phyloP scores from a whole-genome alignment of 2,113 vertebrate species.

The Dasyprocta punctata region DNA sequence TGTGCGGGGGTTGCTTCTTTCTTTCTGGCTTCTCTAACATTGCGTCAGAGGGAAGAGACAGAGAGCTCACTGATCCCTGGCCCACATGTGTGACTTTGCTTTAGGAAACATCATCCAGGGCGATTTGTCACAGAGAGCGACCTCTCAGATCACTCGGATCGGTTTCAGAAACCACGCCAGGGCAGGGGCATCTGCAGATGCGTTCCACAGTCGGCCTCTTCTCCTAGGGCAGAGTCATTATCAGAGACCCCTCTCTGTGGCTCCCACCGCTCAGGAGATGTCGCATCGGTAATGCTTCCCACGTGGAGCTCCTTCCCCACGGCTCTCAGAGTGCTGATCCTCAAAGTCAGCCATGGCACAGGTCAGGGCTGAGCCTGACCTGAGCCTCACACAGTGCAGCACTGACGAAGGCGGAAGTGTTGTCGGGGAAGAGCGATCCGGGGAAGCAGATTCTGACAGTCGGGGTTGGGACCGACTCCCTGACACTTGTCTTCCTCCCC shows the following conservation, averaged over 20 bases:
- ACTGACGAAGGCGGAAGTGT: neutral
- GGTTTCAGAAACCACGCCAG: neutral
- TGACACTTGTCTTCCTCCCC: neutral
- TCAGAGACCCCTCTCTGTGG: neutral
- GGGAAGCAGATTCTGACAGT: neutral
- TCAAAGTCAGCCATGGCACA: neutral
- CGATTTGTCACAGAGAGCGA: neutral
- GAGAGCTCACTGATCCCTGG: neutral
- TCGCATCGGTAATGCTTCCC: neutral
- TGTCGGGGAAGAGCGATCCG: neutral
- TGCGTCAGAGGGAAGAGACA: slow-evolving; percentile 39
- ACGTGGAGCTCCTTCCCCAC: neutral
- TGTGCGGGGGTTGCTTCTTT: neutral
- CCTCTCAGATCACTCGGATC: neutral
- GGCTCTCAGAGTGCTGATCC: neutral
- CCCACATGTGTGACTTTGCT: slow-evolving; percentile 35
- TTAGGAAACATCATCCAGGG: neutral
- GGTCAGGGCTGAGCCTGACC: neutral
- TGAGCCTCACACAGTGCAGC: accelerated
- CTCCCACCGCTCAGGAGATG: neutral
- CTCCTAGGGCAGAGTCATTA: neutral
- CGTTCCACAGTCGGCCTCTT: neutral
- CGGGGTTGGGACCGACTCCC: neutral
- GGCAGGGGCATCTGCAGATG: neutral
- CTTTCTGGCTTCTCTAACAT: slow-evolving; percentile 53